Evolutionary conservation across 2,113 vertebrate genomes (phyloP), one percentile per base, ranked within the genome.

Genomic region (Delphinus delphis): DNA sequence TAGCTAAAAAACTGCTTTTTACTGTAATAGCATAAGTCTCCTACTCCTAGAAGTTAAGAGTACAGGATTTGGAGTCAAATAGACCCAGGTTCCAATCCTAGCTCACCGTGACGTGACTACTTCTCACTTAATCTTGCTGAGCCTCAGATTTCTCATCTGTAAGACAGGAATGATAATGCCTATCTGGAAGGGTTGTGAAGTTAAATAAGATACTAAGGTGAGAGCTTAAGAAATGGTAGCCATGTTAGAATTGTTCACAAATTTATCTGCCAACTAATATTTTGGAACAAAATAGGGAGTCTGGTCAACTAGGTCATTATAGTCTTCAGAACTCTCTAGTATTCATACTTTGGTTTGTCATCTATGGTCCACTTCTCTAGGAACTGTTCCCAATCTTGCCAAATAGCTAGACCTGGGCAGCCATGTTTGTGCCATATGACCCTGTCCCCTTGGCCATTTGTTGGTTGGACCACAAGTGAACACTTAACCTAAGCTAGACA

Each of bases 151-250:
- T n/a, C 53, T 94, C 83, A 44, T 89, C 73, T 92, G 36, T 89
- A 77, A 82, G 26, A 76, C 15, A 90, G 25, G 28, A 94, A 65
- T 76, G 74, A 80, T 68, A 82, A 77, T 68, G 21, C 31, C 70
- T 53, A 3, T 33, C 1, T 11, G 25, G 31, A 60, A 53, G 21
- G 17, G 18, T 79, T 88, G 60, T 76, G 86, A 84, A 80, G 63
- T 80, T 96, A 86, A 90, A 77, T 84, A 36, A 96, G 63, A 50
- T 33, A 9, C 10, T 83, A 76, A 28, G 13, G 25, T 36, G 14
- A 96, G 82, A 93, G 33, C 15, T 91, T 88, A 91, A 80, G 77
- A 97, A 96, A 93, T 93, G 38, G 33, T 70, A 77, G 26, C 38
- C 70, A 71, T 92, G 71, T 94, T 96, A 83, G 92, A 95, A 70